Evolutionary conservation across 1,140 invertebrate species (phyloP), one percentile per base, ranked within the genome.

Genomic region (Conopomorpha cramerella): DNA sequence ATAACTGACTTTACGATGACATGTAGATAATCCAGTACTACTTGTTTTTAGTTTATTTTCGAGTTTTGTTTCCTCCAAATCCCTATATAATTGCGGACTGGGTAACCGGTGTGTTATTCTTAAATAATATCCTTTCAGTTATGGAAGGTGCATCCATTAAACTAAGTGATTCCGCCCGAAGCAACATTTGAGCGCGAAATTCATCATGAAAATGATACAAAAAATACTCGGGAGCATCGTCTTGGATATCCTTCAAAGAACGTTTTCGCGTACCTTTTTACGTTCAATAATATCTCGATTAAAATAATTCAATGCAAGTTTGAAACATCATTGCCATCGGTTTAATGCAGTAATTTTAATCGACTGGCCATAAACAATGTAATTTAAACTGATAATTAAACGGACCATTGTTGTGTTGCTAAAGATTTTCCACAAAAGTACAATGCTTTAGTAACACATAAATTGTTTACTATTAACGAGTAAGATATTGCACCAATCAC

Each of bases 161-260:
- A 23, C 19, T 4, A 23, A 6, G 19, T 23, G 19, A 36, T 38
- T 28, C 15, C 12, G 41, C 47, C 47, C 56, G 42, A 47, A 61
- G 46, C 45, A 54, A 56, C 65, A 58, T 61, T 62, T 55, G 50
- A 43, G 48, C 63, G 62, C 31, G 39, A 41, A 58, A 57, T 61
- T 38, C 54, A 68, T 65, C 54, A 56, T 27, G 49, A 53, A 62
- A 62, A 68, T 61, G n/a, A n/a, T 28, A 56, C 58, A 57, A 41
- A 61, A 63, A 65, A 63, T 60, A 55, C 43, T 49, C 32, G 47
- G 18, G 19, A 23, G 4, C 28, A 38, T 27, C 19, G 10, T 10
- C 4, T 23, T 23, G 19, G 39, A 29, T 23, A 4, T 10, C 10
- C 19, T 23, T 23, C 10, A 6, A 6, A 23, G 19, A 23, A 23